A percentile compares a stretch with the other conserved stretches of the same genome.
Conservation (phyloP, 2,797 vertebrate genomes). For the Gymnocypris eckloni region DNA sequence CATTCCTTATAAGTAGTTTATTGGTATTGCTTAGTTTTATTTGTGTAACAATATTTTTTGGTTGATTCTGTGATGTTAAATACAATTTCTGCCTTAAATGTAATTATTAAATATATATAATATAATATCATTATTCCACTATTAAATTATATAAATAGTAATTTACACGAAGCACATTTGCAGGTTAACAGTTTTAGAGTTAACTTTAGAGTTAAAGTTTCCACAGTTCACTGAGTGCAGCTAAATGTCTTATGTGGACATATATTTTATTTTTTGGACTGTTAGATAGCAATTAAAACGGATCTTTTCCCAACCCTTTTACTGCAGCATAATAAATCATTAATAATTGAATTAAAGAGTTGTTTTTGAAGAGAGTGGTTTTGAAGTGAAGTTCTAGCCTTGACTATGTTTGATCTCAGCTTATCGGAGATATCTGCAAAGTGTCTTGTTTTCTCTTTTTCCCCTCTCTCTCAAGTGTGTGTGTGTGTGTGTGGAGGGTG, state of each 20-base stretch:
- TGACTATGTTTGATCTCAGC: neutral
- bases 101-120: neutral
- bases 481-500: conserved; percentile 22
- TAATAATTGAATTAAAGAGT: neutral
- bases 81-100: neutral
- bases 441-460: neutral
- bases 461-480: neutral
- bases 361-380: conserved; percentile 8
- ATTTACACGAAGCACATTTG: neutral
- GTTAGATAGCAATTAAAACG: neutral
- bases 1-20: neutral
- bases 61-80: neutral
- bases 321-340: neutral
- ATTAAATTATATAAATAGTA: neutral
- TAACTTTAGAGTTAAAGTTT: neutral
- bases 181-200: neutral
- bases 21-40: neutral
- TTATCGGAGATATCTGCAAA: neutral
- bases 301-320: neutral
- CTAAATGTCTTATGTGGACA: neutral
- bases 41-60: neutral
- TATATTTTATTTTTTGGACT: neutral
- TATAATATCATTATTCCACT: neutral
- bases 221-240: neutral
- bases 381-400: conserved; percentile 9